Conservation (phyloP, 1,140 invertebrate species). For the Rhyzopertha dominica region DNA sequence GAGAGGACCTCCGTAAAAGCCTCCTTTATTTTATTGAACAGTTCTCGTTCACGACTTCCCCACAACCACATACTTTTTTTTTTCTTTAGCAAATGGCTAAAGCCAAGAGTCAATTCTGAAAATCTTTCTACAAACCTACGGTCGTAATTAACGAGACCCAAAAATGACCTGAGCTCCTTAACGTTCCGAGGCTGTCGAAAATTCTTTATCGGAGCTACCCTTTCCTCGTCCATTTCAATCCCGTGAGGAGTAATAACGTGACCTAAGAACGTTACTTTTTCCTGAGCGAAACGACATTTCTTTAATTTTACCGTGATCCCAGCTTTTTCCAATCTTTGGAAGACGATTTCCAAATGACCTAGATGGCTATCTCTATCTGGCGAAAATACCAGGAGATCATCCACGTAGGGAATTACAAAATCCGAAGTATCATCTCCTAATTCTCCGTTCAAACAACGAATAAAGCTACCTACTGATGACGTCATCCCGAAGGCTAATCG, state of each 20-base stretch:
- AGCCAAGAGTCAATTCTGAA: slow-evolving; percentile 15
- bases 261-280: slow-evolving; percentile 1
- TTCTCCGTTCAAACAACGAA: neutral
- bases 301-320: slow-evolving; percentile 46
- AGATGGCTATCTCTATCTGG: slow-evolving; percentile 42
- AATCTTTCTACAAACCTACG: slow-evolving; percentile 42
- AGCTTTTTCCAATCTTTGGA: slow-evolving; percentile 39
- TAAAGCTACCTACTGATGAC: slow-evolving; percentile 6
- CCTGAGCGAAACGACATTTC: slow-evolving; percentile 45
- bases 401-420: slow-evolving; percentile 24
- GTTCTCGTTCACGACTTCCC: neutral
- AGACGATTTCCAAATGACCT: slow-evolving; percentile 35
- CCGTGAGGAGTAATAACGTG: slow-evolving; percentile 2
- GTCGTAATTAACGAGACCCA: slow-evolving; percentile 45
- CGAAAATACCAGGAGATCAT: slow-evolving; percentile 48
- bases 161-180: slow-evolving; percentile 42
- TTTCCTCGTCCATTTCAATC: slow-evolving; percentile 1
- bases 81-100: neutral
- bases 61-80: slow-evolving; percentile 2
- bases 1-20: slow-evolving; percentile 1
- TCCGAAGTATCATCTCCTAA: slow-evolving; percentile 1
- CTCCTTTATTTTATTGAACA: slow-evolving; percentile 8
- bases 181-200: slow-evolving; percentile 37
- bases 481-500: slow-evolving; percentile 8
- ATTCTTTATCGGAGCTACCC: slow-evolving; percentile 3